Percentiles rank a stretch among this genome's conserved stretches.
Conservation (phyloP, 2,797 vertebrate species). For the Hyperoplus lanceolatus region DNA sequence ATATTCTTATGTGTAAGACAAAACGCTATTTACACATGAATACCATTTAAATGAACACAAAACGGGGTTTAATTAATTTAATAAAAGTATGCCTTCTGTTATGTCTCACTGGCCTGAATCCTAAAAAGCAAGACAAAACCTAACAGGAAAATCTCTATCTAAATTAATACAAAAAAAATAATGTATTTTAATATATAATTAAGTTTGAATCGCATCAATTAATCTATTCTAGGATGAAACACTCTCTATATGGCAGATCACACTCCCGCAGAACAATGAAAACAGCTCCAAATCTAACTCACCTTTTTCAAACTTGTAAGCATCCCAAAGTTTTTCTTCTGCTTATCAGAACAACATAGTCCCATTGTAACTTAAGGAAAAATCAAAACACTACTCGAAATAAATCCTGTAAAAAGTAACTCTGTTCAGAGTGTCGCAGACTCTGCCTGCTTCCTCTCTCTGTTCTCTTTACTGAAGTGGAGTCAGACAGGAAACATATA, state of each 20-base stretch:
- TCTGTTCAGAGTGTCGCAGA: conserved; percentile 27
- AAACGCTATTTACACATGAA: conserved; percentile 7
- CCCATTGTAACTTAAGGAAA: conserved; percentile 77
- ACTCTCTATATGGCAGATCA: neutral
- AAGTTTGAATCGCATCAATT: neutral
- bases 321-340: conserved; percentile 71
- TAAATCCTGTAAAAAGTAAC: conserved; percentile 47
- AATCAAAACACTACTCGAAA: conserved; percentile 41
- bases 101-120: neutral
- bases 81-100: neutral
- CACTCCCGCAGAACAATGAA: conserved; percentile 4
- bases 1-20: neutral
- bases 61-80: neutral
- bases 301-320: conserved; percentile 78
- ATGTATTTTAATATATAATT: too few species aligned
- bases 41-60: neutral
- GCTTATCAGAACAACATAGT: conserved; percentile 80
- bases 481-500: conserved; percentile 75
- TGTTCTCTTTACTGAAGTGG: conserved; percentile 65
- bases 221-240: neutral
- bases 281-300: conserved; percentile 48
- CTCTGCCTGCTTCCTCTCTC: conserved; percentile 56
- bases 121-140: conserved; percentile 5
- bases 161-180: neutral
- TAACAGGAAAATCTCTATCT: neutral